Evolutionary conservation across 2,113 vertebrate genomes (phyloP), one percentile per base, ranked within the genome.

Genomic region (Synodontis membranacea): DNA sequence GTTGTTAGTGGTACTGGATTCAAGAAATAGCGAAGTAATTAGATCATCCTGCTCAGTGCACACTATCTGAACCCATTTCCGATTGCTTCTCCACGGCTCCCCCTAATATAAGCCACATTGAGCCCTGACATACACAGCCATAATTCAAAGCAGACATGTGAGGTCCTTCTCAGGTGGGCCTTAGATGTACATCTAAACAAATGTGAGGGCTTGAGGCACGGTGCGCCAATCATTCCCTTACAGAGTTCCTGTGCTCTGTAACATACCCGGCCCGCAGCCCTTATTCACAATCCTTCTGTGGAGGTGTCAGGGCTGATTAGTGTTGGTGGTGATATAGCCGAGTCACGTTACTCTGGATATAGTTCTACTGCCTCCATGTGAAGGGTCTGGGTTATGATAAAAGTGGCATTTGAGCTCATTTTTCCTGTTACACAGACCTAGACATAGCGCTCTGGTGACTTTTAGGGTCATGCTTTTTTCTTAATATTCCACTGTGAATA

Each of bases 31-130:
- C 88, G 58, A 91, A 89, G 89, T 92, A 92, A 93, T 94, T 92
- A 92, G 86, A 87, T 93, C 86, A 91, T 92, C 90, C 88, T 88
- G 89, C 91, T 88, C 86, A 89, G 90, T 79, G 83, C 84, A 81
- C 89, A 92, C 87, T 90, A 91, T 94, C 90, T 85, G 84, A 92
- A 92, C 93, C 86, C 86, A 91, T 93, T 93, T 94, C 92, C 86
- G 60, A 92, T 90, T 64, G 86, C 88, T 31, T 54, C 70, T 17
- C 88, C 84, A 84, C 85, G 88, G 86, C 89, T 88, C 88, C 87
- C 80, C 83, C 87, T 93, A 94, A 94, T 91, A 90, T 89, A 89
- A 94, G 92, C 93, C 94, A 93, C 92, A 92, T 94, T 94, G 90
- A 88, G 84, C 10, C 75, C 87, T 87, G 89, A 90, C 21, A 83